These are phyloP conservation scores for Lasioglossum morio DNA, from an alignment of 2,888 invertebrate genomes.

Conservation along the genomic window DNA sequence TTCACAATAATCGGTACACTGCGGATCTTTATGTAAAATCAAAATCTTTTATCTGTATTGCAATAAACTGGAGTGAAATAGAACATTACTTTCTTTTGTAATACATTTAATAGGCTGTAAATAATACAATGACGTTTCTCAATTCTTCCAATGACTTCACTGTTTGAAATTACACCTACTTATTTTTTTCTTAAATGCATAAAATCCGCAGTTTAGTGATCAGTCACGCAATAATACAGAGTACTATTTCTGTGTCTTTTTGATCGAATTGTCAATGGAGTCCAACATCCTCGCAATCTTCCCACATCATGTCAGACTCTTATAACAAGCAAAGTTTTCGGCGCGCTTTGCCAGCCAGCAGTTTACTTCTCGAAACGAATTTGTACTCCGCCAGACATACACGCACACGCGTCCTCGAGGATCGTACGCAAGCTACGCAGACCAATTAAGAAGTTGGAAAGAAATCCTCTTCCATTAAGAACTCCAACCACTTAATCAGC, in stretches of 20 bases:
- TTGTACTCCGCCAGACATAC: conserved; percentile 19
- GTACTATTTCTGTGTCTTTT: neutral
- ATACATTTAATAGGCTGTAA: too few species aligned
- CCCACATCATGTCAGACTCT: conserved; percentile 34
- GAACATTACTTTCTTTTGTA: too few species aligned
- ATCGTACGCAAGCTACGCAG: neutral
- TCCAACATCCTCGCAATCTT: conserved; percentile 49
- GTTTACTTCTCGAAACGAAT: conserved; percentile 27
- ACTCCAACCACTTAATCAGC: neutral
- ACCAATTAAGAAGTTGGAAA: conserved; percentile 40
- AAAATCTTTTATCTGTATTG: too few species aligned
- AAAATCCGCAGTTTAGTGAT: too few species aligned
- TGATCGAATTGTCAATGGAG: conserved; percentile 57
- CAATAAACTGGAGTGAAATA: too few species aligned
- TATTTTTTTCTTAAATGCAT: too few species aligned
- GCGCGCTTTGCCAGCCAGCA: conserved; percentile 28
- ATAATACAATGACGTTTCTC: too few species aligned
- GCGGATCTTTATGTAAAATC: too few species aligned
- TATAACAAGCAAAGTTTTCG: conserved; percentile 59
- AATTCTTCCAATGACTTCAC: too few species aligned
- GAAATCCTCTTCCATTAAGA: conserved; percentile 12
- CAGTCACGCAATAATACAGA: neutral
- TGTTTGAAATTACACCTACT: too few species aligned
- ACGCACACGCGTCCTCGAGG: neutral
- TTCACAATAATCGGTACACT: too few species aligned